These are phyloP conservation scores for Petrosia ficiformis DNA, from an alignment of 37 sponge, comb jelly and placozoan genomes.

Conservation along the genomic window DNA sequence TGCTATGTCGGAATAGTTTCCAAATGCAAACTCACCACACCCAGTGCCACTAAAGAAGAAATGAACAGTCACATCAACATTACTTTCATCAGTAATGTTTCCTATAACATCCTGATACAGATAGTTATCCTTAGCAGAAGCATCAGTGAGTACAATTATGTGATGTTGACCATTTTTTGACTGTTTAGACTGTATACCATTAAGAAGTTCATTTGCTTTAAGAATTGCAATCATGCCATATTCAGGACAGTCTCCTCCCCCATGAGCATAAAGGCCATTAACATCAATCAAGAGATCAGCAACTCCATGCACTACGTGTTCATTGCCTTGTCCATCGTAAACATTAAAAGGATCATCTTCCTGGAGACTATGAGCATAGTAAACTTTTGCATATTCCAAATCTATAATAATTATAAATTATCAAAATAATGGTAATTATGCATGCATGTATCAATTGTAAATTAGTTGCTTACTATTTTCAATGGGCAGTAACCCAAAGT, in stretches of 20 bases:
- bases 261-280: background rate
- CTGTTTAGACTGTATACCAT: background rate
- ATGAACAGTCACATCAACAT: background rate
- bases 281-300: background rate
- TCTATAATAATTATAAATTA: background rate
- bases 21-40: background rate
- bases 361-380: background rate
- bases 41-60: conserved; percentile 8
- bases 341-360: background rate
- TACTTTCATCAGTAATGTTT: background rate
- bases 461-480: background rate
- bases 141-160: conserved; percentile 8
- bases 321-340: background rate
- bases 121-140: conserved; percentile 1
- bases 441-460: too few relatives aligned
- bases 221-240: conserved; percentile 6
- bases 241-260: conserved; percentile 9
- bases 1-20: background rate
- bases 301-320: background rate
- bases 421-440: background rate
- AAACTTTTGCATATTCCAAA: background rate
- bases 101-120: conserved; percentile 1
- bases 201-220: background rate
- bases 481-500: background rate
- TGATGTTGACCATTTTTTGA: background rate